A percentile compares a stretch with the other conserved stretches of the same genome.
phyloP scores from a whole-genome alignment of 2,888 invertebrate genomes.

The Monochamus alternatus region DNA sequence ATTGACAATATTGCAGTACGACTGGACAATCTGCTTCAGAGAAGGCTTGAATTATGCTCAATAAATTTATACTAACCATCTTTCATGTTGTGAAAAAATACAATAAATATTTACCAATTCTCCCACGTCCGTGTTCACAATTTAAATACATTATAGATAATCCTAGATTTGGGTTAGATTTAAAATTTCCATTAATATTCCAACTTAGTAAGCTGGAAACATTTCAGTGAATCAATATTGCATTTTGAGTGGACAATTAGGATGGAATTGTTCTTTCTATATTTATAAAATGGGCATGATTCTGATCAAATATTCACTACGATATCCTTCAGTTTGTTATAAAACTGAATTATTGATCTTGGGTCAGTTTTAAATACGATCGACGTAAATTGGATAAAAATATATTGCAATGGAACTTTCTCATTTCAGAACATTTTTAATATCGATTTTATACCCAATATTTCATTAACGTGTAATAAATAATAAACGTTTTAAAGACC shows the following conservation, averaged over 20 bases:
- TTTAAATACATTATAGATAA: conserved; percentile 5
- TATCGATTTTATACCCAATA: neutral
- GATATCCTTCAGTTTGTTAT: neutral
- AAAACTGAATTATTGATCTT: neutral
- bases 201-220: conserved; percentile 1
- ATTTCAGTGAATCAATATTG: neutral
- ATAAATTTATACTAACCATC: no score
- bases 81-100: neutral
- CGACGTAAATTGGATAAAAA: no score
- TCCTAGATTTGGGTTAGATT: neutral
- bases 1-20: no score
- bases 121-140: neutral
- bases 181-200: conserved; percentile 7
- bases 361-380: no score
- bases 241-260: neutral
- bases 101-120: neutral
- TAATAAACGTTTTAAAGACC: no score
- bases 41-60: no score
- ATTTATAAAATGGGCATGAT: neutral
- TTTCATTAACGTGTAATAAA: no score
- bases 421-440: neutral
- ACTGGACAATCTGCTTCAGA: no score
- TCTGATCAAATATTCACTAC: neutral
- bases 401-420: no score
- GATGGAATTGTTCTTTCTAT: neutral